These are phyloP conservation scores for western clawed frog (Xenopus tropicalis) DNA, from an alignment of 2,113 vertebrate genomes.

Conservation along the genomic window UCB_Xtro_10.0 CM004448.2:109915501-109916000, in stretches of 20 bases:
- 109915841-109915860: conserved; percentile 65
- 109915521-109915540: conserved; percentile 97
- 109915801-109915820: conserved; percentile 62
- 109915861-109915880: conserved; percentile 67
- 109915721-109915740: conserved; percentile 80
- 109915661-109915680: conserved; percentile 88
- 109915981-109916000: conserved; percentile 51
- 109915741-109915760: conserved; percentile 79
- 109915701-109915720: conserved; percentile 79
- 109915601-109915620: conserved; percentile 80
- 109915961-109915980: conserved; percentile 54
- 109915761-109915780: conserved; percentile 61
- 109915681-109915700: conserved; percentile 96
- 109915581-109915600: conserved; percentile 69
- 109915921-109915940: conserved; percentile 57
- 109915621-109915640: conserved; percentile 81
- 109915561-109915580: conserved; percentile 81
- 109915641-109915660: conserved; percentile 62
- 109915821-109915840: conserved; percentile 1
- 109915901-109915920: conserved; percentile 58
- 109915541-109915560: conserved; percentile 85
- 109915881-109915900: conserved; percentile 63
- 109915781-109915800: conserved; percentile 63
- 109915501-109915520: conserved; percentile 97
- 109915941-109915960: conserved; percentile 57